Evolutionary conservation across 2,888 invertebrate species (phyloP), one percentile per base, ranked within the genome.

Genomic region (Ariolimax columbianus): DNA sequence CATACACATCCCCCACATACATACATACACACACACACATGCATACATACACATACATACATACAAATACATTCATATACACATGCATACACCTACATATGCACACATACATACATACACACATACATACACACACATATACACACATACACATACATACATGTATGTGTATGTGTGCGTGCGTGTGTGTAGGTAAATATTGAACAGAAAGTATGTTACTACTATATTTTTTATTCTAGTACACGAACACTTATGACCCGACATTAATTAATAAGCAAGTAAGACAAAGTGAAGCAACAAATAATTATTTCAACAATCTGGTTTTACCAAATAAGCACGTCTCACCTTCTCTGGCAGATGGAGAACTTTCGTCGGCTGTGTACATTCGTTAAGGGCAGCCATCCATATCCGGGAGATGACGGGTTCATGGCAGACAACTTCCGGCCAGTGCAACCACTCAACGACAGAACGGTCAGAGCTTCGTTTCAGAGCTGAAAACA

Each of bases 311-410:
- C n/a, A n/a, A n/a, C n/a, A n/a, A n/a, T n/a, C n/a, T n/a, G n/a
- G n/a, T n/a, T n/a, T n/a, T n/a, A n/a, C n/a, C n/a, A n/a, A n/a
- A n/a, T n/a, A n/a, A n/a, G n/a, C 47, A 47, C 47, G 9, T 17
- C 47, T 17, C 47, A 7, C 47, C 23, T 19, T 17, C 55, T 55
- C 55, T 47, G 26, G 47, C 88, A 92, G 92, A 88, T 92, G 75
- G 91, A 91, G 55, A 89, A 90, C 73, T 91, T 92, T 87, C 90
- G 92, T 26, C 86, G 90, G 19, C 87, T 92, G 82, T 88, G 90
- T 59, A 90, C 91, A 0, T 88, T 89, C 82, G 72, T 84, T 63
- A 90, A 91, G 82, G 91, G 90, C 33, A 90, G 90, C 33, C 85
- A 86, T 40, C 90, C 90, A 26, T 86, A 86, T 14, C 85, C 87